Evolutionary conservation across 2,113 vertebrate genomes (phyloP), one percentile per base, ranked within the genome.

Genomic region (Cervus canadensis): DNA sequence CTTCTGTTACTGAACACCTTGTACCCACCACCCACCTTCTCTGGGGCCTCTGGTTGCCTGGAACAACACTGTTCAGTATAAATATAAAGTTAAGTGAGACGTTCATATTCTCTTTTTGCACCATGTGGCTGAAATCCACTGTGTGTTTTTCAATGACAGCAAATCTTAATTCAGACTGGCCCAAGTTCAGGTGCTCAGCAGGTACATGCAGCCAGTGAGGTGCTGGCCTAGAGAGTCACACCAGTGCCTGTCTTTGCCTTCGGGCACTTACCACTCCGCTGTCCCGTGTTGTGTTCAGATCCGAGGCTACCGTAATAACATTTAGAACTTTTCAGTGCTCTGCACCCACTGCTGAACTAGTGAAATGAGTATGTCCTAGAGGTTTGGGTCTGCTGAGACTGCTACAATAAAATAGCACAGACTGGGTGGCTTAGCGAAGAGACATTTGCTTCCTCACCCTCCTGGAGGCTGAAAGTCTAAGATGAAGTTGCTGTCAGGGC

Each of bases 211-310:
- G 36, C 43, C 50, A 12, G 4, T 11, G 12, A 33, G 21, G 6
- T 2, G 23, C 8, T 14, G 28, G 13, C 16, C 6, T 2, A 12
- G 82, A 25, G 5, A 10, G 43, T 3, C 25, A 16, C 4, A 2
- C 3, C 0, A 0, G 4, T 3, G 30, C 7, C 21, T 28, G 5
- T 25, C 50, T 56, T 43, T 62, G n/a, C n/a, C 48, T 52, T 2
- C 6, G 3, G 21, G 5, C 10, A 6, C 45, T 1, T 0, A 15
- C 28, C 57, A 5, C 26, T 33, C 17, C 2, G 3, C 23, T 14
- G 5, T 14, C 45, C 62, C 3, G 0, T 4, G 14, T 3, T 83
- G 48, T 25, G 25, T 64, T 50, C 45, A 12, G 93, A 48, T 56
- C 21, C 2, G 0, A 5, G 25, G 17, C 8, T 3, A 2, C 33